Conservation (phyloP, 2,888 invertebrate species). For the Tortrix viridana region DNA sequence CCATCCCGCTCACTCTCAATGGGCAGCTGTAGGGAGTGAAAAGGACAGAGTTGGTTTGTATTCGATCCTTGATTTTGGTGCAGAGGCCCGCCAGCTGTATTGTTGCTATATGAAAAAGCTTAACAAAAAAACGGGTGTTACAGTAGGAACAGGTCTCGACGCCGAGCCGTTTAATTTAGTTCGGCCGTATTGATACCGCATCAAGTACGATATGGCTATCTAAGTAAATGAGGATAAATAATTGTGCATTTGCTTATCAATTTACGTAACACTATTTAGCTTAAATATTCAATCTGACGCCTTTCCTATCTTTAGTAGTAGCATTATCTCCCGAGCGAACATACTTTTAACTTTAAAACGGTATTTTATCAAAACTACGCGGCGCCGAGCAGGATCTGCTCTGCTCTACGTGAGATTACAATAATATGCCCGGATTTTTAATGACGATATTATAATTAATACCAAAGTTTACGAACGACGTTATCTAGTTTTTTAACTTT, state of each 20-base stretch:
- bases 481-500: conserved; percentile 30
- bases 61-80: no score
- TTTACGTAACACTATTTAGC: conserved; percentile 38
- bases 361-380: conserved; percentile 27
- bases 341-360: conserved; percentile 38
- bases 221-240: conserved; percentile 28
- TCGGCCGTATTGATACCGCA: conserved; percentile 24
- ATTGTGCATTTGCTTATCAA: conserved; percentile 40
- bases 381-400: conserved; percentile 28
- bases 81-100: no score
- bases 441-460: conserved; percentile 34
- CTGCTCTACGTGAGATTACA: conserved; percentile 33
- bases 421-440: conserved; percentile 31
- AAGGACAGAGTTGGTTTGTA: no score
- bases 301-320: conserved; percentile 33
- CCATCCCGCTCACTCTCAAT: no score
- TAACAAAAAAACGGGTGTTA: no score
- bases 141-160: conserved; percentile 5
- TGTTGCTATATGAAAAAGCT: no score
- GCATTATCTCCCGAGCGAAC: conserved; percentile 35
- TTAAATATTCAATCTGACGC: conserved; percentile 35
- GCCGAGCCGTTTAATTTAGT: conserved; percentile 10
- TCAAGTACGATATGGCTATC: conserved; percentile 30
- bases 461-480: conserved; percentile 32
- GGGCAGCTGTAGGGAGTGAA: no score